phyloP scores from a whole-genome alignment of 2,113 vertebrate species.

The Cranoglanis bouderius region DNA sequence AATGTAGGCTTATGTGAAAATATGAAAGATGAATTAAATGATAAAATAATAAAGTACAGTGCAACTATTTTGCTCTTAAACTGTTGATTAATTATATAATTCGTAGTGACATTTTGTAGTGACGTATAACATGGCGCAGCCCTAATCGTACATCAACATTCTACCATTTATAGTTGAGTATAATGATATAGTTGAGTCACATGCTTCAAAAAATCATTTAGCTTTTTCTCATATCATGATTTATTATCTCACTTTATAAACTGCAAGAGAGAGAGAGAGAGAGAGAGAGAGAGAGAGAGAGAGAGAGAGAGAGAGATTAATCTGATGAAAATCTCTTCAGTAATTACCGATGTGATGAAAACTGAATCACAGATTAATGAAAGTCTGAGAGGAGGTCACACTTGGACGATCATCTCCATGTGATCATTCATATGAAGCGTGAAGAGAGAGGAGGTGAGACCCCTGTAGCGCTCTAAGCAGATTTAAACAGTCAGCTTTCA shows the following conservation, averaged over 20 bases:
- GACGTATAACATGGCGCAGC: not conserved
- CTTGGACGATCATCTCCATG: not conserved
- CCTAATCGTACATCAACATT: not conserved
- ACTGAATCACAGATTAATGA: not conserved
- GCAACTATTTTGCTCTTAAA: not conserved
- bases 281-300: not conserved
- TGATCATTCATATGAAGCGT: not conserved
- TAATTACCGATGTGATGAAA: not conserved
- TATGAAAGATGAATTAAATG: not conserved
- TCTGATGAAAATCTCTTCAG: not conserved
- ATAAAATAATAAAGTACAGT: not conserved
- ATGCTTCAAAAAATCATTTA: not conserved
- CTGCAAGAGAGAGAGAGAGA: not conserved
- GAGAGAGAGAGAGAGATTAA: not conserved
- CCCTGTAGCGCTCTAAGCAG: not conserved
- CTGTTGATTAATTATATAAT: not conserved
- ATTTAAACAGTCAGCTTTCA: not conserved
- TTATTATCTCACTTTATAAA: not conserved
- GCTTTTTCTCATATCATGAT: not conserved
- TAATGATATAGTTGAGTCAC: not conserved
- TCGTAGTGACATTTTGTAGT: not conserved
- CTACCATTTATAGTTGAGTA: not conserved
- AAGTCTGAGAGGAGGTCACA: not conserved
- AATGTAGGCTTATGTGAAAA: no score
- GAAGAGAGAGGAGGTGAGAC: not conserved